Conservation (phyloP, 2,888 invertebrate species). For the Diarsia dahlii region DNA sequence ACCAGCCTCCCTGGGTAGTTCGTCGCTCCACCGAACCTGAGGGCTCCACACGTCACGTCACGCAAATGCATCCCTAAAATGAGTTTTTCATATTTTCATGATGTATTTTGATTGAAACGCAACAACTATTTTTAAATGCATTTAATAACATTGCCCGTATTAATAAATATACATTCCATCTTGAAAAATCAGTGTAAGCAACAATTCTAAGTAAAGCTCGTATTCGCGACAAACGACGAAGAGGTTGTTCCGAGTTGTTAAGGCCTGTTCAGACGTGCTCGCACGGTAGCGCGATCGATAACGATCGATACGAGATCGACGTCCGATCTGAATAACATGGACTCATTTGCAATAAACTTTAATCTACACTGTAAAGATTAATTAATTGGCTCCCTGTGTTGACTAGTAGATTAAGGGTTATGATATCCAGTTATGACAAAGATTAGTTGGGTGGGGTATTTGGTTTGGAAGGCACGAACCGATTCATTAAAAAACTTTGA, state of each 20-base stretch:
- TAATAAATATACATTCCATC: neutral
- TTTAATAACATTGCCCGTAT: neutral
- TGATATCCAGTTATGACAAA: neutral
- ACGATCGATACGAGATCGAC: slow-evolving; percentile 33
- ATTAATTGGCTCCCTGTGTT: slow-evolving; percentile 6
- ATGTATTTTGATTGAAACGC: neutral
- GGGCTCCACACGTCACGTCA: too few species aligned
- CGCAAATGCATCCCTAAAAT: neutral
- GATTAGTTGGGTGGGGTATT: neutral
- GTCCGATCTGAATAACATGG: slow-evolving; percentile 22
- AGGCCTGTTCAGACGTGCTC: slow-evolving; percentile 36
- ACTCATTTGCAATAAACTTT: slow-evolving; percentile 42
- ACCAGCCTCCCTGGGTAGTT: too few species aligned
- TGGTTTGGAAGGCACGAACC: too few species aligned
- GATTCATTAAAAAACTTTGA: too few species aligned
- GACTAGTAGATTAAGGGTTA: neutral
- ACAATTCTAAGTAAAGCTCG: slow-evolving; percentile 43
- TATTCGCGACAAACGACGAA: slow-evolving; percentile 55
- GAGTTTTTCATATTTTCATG: neutral
- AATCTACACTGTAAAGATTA: slow-evolving; percentile 16
- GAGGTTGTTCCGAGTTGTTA: slow-evolving; percentile 27
- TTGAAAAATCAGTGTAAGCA: neutral
- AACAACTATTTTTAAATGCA: neutral
- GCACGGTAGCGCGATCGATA: slow-evolving; percentile 45
- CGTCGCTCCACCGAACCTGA: too few species aligned